These are phyloP conservation scores for Chironex yamaguchii DNA, from an alignment of 30 jellyfish, hydroid and myxozoan species.

Conservation along the genomic window DNA sequence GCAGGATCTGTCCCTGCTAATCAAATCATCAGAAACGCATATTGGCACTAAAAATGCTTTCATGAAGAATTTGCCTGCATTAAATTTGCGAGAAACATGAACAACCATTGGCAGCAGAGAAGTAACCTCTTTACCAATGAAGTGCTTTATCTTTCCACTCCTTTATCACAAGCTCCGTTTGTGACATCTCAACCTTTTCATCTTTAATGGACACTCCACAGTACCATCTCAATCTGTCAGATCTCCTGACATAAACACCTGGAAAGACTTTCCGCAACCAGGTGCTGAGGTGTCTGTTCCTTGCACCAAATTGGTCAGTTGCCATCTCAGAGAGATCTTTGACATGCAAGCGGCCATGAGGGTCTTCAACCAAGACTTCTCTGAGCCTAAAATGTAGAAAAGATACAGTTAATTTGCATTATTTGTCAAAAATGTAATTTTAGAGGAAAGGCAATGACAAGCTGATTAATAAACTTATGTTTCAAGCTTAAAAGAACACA, in stretches of 20 bases:
- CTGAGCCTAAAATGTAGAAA: background rate
- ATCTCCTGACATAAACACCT: constrained; percentile 70
- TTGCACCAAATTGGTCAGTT: background rate
- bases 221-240: constrained; percentile 87
- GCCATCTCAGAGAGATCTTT: background rate
- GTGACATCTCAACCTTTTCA: constrained; percentile 1
- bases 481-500: no score
- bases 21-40: no score
- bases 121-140: constrained; percentile 63
- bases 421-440: no score
- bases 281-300: background rate
- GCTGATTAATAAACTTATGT: no score
- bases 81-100: no score
- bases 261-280: constrained; percentile 68
- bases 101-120: no score
- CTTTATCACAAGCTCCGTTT: constrained; percentile 2
- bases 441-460: no score
- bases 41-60: no score
- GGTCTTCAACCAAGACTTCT: background rate
- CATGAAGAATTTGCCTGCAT: no score
- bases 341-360: background rate
- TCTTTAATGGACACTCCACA: constrained; percentile 83
- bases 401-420: no score
- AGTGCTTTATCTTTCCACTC: constrained; percentile 80
- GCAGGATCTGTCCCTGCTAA: no score